Evolutionary conservation across 2,113 vertebrate genomes (phyloP), one percentile per base, ranked within the genome.

Genomic region (Pygoscelis adeliae): DNA sequence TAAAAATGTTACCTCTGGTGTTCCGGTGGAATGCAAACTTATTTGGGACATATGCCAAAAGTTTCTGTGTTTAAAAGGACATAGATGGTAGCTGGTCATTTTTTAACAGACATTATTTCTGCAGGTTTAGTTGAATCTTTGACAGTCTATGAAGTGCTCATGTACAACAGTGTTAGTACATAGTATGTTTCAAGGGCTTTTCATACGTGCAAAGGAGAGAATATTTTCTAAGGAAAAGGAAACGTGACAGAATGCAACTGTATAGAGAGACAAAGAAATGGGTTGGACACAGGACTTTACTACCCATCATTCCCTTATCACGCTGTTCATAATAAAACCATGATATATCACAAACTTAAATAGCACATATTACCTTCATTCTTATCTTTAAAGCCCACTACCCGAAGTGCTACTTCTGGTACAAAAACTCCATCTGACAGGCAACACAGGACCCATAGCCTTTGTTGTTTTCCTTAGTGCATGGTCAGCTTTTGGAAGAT

Each of bases 161-260:
- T 7, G 10, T 26, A 23, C 1, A 14, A 55, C 8, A 46, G 4
- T 11, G 21, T 46, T 32, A 49, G 10, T 21, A 46, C 4, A 1
- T 21, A 17, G 7, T 32, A 44, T 12, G 2, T 63, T 95, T 80
- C 72, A 94, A 49, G 5, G 10, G 8, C 19, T 72, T 59, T 63
- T 71, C 5, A 7, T 18, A 16, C 4, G 15, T 65, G 23, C 30
- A 55, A 66, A 71, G 72, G 25, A 76, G 26, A 44, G 13, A 40
- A 30, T 47, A 16, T 38, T 81, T 92, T 67, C 52, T 44, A 15
- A 10, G 11, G 19, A 49, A 91, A 91, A 81, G 10, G 15, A 94
- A 74, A 18, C 1, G 0, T 42, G 44, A 55, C 14, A 62, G 56
- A 84, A 81, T 56, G 44, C 19, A 77, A 3, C 13, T 0, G 0